These are phyloP conservation scores for Gymnocheta viridis DNA, from an alignment of 2,888 invertebrate species.

Conservation along the genomic window DNA sequence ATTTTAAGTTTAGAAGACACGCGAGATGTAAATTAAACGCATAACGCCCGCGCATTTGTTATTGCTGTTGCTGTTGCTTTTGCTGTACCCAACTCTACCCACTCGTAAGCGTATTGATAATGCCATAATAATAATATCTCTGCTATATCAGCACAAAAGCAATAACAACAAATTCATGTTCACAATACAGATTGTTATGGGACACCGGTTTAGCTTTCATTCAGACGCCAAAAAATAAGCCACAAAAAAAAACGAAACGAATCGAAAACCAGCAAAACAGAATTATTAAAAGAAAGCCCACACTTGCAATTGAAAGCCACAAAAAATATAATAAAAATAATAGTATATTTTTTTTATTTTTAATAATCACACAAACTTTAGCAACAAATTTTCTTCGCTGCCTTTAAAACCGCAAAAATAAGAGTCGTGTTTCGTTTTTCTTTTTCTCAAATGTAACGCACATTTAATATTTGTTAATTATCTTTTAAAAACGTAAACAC, in stretches of 20 bases:
- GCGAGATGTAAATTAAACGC: slow-evolving; percentile 67
- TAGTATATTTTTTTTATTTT: slow-evolving; percentile 7
- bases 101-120: slow-evolving; percentile 47
- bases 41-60: slow-evolving; percentile 66
- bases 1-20: slow-evolving; percentile 43
- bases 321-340: slow-evolving; percentile 6
- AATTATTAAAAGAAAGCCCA: slow-evolving; percentile 65
- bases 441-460: slow-evolving; percentile 16
- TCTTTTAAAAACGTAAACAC: slow-evolving; percentile 14
- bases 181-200: slow-evolving; percentile 27
- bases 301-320: slow-evolving; percentile 64
- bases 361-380: slow-evolving; percentile 13
- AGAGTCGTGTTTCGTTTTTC: not conserved
- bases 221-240: slow-evolving; percentile 52
- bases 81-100: slow-evolving; percentile 30
- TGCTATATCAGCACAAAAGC: not conserved
- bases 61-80: not conserved
- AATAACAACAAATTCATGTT: slow-evolving; percentile 7
- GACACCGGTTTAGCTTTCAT: slow-evolving; percentile 69
- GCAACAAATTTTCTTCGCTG: not conserved
- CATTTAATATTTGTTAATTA: slow-evolving; percentile 4
- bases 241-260: slow-evolving; percentile 21
- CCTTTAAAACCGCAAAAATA: slow-evolving; percentile 26
- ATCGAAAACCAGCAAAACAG: slow-evolving; percentile 34
- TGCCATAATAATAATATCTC: slow-evolving; percentile 50